Evolutionary conservation across 1,140 invertebrate genomes (phyloP), one percentile per base, ranked within the genome.

Genomic region (Monochamus saltuarius): DNA sequence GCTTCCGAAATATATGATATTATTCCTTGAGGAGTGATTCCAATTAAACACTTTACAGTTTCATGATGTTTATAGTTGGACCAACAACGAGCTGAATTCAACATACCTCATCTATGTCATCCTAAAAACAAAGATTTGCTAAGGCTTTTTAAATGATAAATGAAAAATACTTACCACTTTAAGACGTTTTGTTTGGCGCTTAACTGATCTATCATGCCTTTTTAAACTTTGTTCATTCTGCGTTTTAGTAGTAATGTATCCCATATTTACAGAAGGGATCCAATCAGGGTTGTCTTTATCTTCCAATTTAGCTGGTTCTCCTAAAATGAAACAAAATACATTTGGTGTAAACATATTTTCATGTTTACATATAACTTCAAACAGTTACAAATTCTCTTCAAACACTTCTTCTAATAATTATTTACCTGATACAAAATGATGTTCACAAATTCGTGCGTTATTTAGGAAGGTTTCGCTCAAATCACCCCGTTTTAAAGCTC

Each of bases 61-160:
- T 59, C 11, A 39, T 59, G 57, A 22, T 59, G 57, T 34, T 53
- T 53, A 37, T 59, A 59, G 16, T 59, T 39, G 29, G 29, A 45
- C 42, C 42, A 14, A 14, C 34, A 42, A 7, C 36, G 34, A 14
- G 53, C 46, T 39, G 54, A 16, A 46, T 40, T 57, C 14, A 38
- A 50, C 10, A 55, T 29, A 43, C 45, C 35, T 57, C 19, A 55
- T 62, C 54, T 37, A 38, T 62, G 42, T 19, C 57, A 10, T 57
- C 37, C 34, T 57, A 54, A 43, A 62, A 62, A 29, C 60, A 62
- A 49, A 22, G 46, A 19, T 9, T 29, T 49, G 7, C 22, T 17
- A 7, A 6, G 19, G 13, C 22, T 22, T 49, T 8, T 49, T n/a
- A n/a, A n/a, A n/a, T n/a, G n/a, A 14, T 17, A 49, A 16, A 45